These are phyloP conservation scores for Prosapia bicincta DNA, from an alignment of 2,888 invertebrate genomes.

Conservation along the genomic window DNA sequence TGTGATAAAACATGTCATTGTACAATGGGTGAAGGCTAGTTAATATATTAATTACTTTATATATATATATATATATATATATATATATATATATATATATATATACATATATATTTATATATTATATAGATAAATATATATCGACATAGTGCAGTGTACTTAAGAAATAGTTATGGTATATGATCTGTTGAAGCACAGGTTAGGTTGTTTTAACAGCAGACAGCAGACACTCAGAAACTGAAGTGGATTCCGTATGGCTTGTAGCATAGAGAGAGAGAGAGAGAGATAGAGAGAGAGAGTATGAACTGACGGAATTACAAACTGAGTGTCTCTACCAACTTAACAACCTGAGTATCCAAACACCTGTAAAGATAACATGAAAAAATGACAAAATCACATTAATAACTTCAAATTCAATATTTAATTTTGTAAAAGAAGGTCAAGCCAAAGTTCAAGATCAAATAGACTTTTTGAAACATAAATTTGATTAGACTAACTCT, in stretches of 20 bases:
- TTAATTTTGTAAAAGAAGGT: too few species aligned
- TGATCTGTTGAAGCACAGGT: conserved; percentile 14
- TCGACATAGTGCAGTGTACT: conserved; percentile 29
- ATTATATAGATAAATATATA: conserved; percentile 15
- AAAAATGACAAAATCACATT: too few species aligned
- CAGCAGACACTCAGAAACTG: neutral
- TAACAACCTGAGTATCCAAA: neutral
- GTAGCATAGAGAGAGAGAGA: neutral
- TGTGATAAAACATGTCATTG: conserved; percentile 2
- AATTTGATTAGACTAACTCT: too few species aligned
- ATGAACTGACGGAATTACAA: neutral
- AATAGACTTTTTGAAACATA: too few species aligned
- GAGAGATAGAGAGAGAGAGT: too few species aligned
- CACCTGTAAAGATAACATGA: neutral
- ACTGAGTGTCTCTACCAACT: neutral
- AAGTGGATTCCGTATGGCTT: neutral
- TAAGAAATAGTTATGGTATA: conserved; percentile 25
- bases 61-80: neutral
- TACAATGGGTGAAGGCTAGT: conserved; percentile 27
- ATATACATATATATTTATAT: neutral
- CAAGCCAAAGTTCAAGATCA: too few species aligned
- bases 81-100: neutral
- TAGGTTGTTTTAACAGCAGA: neutral
- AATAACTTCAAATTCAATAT: too few species aligned
- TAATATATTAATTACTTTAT: conserved; percentile 12